A percentile compares a stretch with the other conserved stretches of the same genome.
These are phyloP conservation scores for Lathronympha strigana DNA, from an alignment of 2,888 invertebrate genomes.

Conservation along the genomic window DNA sequence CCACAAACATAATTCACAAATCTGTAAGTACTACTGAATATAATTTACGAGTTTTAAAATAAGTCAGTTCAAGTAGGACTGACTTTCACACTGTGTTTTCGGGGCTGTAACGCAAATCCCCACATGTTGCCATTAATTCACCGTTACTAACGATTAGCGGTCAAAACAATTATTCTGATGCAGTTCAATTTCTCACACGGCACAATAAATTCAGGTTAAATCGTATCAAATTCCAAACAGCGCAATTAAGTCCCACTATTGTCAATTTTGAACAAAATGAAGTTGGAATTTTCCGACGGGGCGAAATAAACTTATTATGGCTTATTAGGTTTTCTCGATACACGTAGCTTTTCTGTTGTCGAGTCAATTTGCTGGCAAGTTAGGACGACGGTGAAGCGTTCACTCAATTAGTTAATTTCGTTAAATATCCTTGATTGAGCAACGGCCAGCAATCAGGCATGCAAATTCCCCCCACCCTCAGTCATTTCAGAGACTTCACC, in stretches of 20 bases:
- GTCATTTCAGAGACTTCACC: slow-evolving; percentile 63
- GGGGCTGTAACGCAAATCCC: background rate
- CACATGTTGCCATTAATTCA: background rate
- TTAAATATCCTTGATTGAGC: slow-evolving; percentile 84
- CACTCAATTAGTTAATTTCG: slow-evolving; percentile 84
- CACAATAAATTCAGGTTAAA: background rate
- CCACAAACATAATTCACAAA: too few species aligned
- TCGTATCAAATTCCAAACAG: slow-evolving; percentile 25
- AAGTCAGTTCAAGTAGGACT: too few species aligned
- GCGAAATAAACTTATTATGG: slow-evolving; percentile 64
- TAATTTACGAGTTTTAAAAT: background rate
- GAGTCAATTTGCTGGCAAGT: slow-evolving; percentile 64
- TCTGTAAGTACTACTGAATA: too few species aligned
- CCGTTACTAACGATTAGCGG: slow-evolving; percentile 21
- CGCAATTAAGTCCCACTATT: slow-evolving; percentile 6
- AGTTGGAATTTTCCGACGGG: slow-evolving; percentile 22
- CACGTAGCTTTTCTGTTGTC: slow-evolving; percentile 68
- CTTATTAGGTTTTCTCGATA: slow-evolving; percentile 72
- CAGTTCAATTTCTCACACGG: slow-evolving; percentile 7
- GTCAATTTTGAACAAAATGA: slow-evolving; percentile 14
- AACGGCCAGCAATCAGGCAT: slow-evolving; percentile 83
- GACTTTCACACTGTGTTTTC: background rate
- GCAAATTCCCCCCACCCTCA: slow-evolving; percentile 68
- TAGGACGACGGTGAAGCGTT: slow-evolving; percentile 63
- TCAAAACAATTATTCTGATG: slow-evolving; percentile 15